A percentile compares a stretch with the other conserved stretches of the same genome.
phyloP scores from a whole-genome alignment of 2,797 vertebrate species.

The Acipenser ruthenus region DNA sequence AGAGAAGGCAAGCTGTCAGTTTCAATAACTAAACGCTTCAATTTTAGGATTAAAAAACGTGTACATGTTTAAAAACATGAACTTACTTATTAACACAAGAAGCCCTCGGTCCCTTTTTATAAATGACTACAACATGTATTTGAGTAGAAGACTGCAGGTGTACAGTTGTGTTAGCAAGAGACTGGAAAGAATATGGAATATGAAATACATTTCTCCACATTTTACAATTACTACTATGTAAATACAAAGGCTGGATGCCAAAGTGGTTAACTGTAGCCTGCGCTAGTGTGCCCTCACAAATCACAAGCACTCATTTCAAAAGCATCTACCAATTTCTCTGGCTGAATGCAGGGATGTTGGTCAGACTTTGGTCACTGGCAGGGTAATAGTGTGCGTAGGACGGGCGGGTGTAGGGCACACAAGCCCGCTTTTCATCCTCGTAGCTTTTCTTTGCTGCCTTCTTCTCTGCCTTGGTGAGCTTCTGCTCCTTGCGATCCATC shows the following conservation, averaged over 20 bases:
- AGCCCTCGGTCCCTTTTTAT: too few species aligned
- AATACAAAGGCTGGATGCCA: neutral
- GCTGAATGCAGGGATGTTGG: conserved; percentile 87
- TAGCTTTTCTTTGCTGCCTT: conserved; percentile 97
- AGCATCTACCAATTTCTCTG: conserved; percentile 85
- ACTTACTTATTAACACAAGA: too few species aligned
- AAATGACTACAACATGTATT: too few species aligned
- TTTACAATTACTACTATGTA: too few species aligned
- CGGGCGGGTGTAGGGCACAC: conserved; percentile 87
- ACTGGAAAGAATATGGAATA: too few species aligned
- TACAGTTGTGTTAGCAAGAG: neutral
- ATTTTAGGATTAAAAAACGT: too few species aligned
- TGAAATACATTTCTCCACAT: neutral
- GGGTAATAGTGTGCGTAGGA: conserved; percentile 97
- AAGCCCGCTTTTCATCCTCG: conserved; percentile 94
- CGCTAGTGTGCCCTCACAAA: too few species aligned
- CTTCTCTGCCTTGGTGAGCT: conserved; percentile 96
- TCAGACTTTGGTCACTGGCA: conserved; percentile 78
- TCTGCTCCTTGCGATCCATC: conserved; percentile 93
- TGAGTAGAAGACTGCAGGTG: too few species aligned
- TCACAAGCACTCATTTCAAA: neutral
- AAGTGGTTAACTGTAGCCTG: too few species aligned
- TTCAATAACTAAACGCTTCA: too few species aligned
- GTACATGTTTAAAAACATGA: too few species aligned
- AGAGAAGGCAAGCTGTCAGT: conserved; percentile 7